Base-by-base conservation (phyloP, 2,113 vertebrate genomes). In the Engystomops pustulosus region DNA sequence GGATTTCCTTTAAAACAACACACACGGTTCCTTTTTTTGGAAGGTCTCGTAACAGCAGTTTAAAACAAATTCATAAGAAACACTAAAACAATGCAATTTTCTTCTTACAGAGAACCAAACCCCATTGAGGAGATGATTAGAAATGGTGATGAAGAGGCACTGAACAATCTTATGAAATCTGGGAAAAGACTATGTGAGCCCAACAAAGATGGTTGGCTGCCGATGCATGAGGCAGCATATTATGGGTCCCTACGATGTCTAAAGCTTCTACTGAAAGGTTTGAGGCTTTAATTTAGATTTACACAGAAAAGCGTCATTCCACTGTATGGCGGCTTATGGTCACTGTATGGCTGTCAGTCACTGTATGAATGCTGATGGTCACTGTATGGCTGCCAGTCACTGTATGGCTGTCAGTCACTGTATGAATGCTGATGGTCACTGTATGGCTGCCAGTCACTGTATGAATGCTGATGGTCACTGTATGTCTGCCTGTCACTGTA, bases 211-310 rank as follows among this genome's bases (percentile, higher is more conserved):
- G 97, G 96, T 82, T 99, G 96, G 96, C 88, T 97, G 14, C 95
- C 95, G 0, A 89, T 97, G 3, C 98, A 99, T 0, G 95, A 99
- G 89, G 95, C 95, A 0, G 96, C 94, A 0, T 97, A 94, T 88
- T 96, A 94, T 0, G 96, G 95, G 69, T 91, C 96, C 90, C 87
- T 92, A 27, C 86, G 90, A n/a, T 98, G 96, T 84, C 88, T 98
- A 72, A 92, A 87, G 58, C 23, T 96, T 1, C 86, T 99, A 77
- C 93, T 98, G 27, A 88, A 88, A 94, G 95, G 98, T 98, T 86
- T 91, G 92, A 86, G 82, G 25, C 30, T 18, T 32, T 1, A 32
- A 15, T 32, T 32, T 65, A 30, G 6, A 6, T 30, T n/a, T 32
- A 2, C 14, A 12, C 6, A 55, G n/a, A n/a, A 55, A n/a, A 55